Conservation (phyloP, 1,140 invertebrate species). For the Steinernema khuongi region DNA sequence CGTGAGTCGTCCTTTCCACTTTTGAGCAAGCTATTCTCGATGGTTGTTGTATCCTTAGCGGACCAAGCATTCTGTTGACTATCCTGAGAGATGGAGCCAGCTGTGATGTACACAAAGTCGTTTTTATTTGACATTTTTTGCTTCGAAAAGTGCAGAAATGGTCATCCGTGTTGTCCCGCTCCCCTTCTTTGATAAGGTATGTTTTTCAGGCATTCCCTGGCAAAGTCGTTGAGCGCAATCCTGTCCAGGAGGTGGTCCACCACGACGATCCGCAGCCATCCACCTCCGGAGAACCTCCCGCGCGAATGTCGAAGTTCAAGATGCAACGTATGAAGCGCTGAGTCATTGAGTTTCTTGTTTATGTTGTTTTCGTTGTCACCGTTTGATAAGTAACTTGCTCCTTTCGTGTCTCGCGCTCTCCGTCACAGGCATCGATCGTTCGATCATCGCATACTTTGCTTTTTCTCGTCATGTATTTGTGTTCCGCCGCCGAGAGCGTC, state of each 20-base stretch:
- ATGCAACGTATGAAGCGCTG: slow-evolving; percentile 7
- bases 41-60: no score
- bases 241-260: neutral
- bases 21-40: no score
- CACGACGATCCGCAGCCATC: neutral
- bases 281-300: neutral
- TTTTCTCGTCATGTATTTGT: neutral
- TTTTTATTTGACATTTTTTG: neutral
- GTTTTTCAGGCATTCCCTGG: neutral
- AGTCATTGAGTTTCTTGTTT: neutral
- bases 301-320: neutral
- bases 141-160: no score
- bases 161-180: no score
- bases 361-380: neutral
- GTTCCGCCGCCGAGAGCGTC: neutral
- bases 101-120: no score
- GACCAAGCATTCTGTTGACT: no score
- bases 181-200: no score
- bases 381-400: no score
- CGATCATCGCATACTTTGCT: neutral
- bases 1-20: no score
- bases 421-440: no score
- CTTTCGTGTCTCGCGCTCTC: no score
- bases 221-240: neutral
- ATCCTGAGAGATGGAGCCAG: no score